Conservation (phyloP, 2,797 vertebrate species). For the Morus bassanus region DNA sequence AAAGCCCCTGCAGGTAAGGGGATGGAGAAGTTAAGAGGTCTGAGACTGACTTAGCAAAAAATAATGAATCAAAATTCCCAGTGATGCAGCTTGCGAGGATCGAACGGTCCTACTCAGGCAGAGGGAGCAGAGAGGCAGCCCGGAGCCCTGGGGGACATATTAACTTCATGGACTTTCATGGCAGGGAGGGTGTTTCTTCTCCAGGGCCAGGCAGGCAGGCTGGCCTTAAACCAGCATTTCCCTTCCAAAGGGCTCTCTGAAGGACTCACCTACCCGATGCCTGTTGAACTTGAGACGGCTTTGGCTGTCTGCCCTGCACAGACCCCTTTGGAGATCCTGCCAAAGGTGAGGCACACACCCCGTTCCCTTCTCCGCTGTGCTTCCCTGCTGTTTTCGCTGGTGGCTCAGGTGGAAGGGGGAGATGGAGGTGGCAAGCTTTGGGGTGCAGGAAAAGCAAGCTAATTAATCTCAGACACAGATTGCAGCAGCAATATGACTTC, state of each 20-base stretch:
- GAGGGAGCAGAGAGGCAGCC: neutral
- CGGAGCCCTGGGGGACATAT: neutral
- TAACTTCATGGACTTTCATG: neutral
- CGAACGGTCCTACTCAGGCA: accelerated
- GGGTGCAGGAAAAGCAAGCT: neutral
- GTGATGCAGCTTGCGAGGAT: neutral
- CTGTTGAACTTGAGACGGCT: neutral
- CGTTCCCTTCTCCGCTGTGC: accelerated
- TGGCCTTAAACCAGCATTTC: neutral
- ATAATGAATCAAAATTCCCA: neutral
- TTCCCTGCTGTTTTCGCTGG: neutral
- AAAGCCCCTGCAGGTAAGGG: neutral
- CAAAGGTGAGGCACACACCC: neutral
- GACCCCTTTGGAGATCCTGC: neutral
- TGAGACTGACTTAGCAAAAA: neutral
- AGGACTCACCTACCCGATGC: neutral
- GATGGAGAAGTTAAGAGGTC: neutral
- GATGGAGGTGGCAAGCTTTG: neutral
- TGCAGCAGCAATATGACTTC: neutral
- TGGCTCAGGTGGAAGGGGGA: neutral
- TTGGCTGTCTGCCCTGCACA: neutral
- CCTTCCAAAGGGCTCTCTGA: neutral
- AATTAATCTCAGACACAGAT: neutral
- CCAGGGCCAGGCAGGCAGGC: neutral
- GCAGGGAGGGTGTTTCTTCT: neutral